These are phyloP conservation scores for Rhinopomastus cyanomelas DNA, from an alignment of 2,113 vertebrate genomes.

Conservation along the genomic window DNA sequence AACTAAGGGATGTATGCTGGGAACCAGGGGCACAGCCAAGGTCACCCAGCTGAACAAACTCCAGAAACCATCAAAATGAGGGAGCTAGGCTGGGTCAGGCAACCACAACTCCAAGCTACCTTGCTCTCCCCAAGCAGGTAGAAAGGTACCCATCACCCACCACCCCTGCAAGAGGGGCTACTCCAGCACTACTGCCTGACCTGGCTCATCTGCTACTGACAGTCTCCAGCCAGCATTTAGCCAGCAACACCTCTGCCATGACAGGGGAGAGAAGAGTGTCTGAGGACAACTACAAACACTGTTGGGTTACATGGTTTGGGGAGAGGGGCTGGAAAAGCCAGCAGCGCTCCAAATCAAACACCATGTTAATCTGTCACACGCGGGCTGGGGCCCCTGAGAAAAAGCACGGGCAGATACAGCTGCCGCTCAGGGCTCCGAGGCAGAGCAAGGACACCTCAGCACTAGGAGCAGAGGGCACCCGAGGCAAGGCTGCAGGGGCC, in stretches of 20 bases:
- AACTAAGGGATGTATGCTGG: neutral
- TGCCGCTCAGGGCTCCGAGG: neutral
- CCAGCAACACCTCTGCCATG: neutral
- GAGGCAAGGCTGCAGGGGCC: neutral
- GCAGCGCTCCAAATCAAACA: fast-evolving
- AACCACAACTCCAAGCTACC: neutral
- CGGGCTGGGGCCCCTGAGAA: conserved; percentile 16
- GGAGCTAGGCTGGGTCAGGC: neutral
- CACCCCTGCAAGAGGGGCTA: neutral
- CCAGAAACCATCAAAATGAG: neutral
- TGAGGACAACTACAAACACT: neutral
- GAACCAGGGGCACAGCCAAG: neutral
- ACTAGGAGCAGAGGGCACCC: neutral
- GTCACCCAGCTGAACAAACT: neutral
- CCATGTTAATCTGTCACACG: neutral
- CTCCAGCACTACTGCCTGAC: neutral
- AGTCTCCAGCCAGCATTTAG: neutral
- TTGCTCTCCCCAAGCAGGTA: neutral
- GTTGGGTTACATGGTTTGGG: neutral
- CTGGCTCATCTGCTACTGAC: neutral
- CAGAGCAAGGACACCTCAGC: neutral
- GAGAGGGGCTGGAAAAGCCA: neutral
- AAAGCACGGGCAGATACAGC: conserved; percentile 29
- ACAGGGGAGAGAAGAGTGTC: neutral
- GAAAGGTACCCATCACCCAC: neutral